These are phyloP conservation scores for Bungarus multicinctus DNA, from an alignment of 2,113 vertebrate species.

Conservation along the genomic window DNA sequence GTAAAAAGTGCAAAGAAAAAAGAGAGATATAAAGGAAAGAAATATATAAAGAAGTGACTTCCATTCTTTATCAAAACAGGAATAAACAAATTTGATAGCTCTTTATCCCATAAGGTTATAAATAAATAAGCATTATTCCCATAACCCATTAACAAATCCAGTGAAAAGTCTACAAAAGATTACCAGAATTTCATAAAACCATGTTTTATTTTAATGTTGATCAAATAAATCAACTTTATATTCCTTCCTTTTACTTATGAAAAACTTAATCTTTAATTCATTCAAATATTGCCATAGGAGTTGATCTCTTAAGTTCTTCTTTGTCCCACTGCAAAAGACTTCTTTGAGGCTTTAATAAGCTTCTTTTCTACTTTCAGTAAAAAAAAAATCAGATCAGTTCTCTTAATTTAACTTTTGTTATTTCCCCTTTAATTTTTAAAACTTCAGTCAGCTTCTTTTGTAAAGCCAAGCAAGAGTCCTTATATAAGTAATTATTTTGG, in stretches of 20 bases:
- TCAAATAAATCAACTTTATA: background rate
- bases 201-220: background rate
- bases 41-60: background rate
- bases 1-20: background rate
- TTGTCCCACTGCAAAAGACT: background rate
- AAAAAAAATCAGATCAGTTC: background rate
- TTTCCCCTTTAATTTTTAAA: background rate
- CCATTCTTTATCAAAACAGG: background rate
- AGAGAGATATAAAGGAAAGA: background rate
- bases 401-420: background rate
- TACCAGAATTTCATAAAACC: background rate
- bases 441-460: background rate
- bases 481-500: background rate
- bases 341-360: background rate
- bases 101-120: background rate
- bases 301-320: background rate
- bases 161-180: background rate
- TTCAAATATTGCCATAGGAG: background rate
- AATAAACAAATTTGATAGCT: background rate
- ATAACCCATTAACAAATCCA: background rate
- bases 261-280: background rate
- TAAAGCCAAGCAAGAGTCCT: background rate
- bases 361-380: background rate
- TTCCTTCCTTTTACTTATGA: background rate
- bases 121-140: background rate